Evolutionary conservation across 2,888 invertebrate species (phyloP).

Genomic region (Stenchaetothrips biformis): DNA sequence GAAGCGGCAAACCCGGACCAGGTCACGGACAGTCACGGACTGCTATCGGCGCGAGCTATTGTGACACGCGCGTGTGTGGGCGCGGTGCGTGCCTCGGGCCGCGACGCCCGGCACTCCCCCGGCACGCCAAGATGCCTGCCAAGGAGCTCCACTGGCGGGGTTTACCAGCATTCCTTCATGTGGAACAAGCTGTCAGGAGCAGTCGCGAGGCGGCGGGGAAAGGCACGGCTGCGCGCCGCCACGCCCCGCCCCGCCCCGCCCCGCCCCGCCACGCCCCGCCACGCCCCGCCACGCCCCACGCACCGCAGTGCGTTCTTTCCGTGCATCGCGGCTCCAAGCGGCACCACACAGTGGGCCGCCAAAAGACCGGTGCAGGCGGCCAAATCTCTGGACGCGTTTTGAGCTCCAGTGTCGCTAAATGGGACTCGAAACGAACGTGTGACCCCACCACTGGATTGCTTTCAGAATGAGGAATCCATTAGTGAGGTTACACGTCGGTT

Average conservation of each 20-base stretch:
- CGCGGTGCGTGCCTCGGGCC: not conserved
- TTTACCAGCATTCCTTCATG: conserved; percentile 24
- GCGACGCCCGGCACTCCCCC: not conserved
- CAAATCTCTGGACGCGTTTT: too few species aligned
- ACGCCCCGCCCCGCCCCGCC: not conserved
- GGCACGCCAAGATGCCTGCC: not conserved
- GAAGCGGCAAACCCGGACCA: not conserved
- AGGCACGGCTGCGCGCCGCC: not conserved
- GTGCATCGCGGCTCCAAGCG: too few species aligned
- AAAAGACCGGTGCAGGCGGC: too few species aligned
- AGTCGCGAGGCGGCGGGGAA: not conserved
- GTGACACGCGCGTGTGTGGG: not conserved
- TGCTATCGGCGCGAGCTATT: not conserved
- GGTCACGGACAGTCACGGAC: not conserved
- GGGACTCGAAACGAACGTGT: too few species aligned
- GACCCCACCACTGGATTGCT: too few species aligned
- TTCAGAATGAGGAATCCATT: too few species aligned
- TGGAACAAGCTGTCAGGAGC: conserved; percentile 22
- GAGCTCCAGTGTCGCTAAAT: too few species aligned
- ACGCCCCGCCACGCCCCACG: not conserved
- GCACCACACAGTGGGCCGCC: too few species aligned
- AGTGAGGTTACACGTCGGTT: too few species aligned
- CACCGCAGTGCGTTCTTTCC: not conserved
- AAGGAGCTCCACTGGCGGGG: not conserved
- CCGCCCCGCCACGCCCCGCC: not conserved